Conservation (phyloP, 2,888 invertebrate genomes). For the Meteorus cinctellus region DNA sequence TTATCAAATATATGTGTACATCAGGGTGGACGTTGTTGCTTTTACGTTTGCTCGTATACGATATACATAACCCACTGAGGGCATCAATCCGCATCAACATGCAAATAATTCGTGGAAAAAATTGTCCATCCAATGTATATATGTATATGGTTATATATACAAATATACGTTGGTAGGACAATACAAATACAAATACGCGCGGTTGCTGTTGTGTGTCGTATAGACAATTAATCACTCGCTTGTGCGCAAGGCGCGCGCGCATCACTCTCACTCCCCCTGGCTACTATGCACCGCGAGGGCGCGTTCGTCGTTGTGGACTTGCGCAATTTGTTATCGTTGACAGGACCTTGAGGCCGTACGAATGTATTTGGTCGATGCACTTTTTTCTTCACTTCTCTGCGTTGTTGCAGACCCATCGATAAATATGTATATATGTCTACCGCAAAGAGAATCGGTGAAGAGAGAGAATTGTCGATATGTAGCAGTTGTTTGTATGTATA, state of each 20-base stretch:
- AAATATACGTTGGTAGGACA: background rate
- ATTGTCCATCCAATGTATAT: conserved; percentile 36
- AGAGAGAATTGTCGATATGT: background rate
- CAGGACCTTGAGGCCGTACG: conserved; percentile 53
- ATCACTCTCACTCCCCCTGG: conserved; percentile 48
- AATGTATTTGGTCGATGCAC: conserved; percentile 48
- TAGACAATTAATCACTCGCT: conserved; percentile 67
- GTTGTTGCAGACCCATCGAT: conserved; percentile 43
- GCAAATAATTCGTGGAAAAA: conserved; percentile 67
- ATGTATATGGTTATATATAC: conserved; percentile 12
- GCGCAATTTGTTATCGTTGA: conserved; percentile 71
- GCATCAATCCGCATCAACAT: conserved; percentile 67
- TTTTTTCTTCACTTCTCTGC: conserved; percentile 32
- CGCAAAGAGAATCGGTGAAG: conserved; percentile 3
- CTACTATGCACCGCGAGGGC: conserved; percentile 36
- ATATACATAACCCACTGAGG: conserved; percentile 43
- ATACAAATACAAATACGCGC: background rate
- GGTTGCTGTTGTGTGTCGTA: conserved; percentile 6
- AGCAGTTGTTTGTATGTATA: background rate
- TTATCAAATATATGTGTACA: conserved; percentile 10
- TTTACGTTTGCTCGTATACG: conserved; percentile 18
- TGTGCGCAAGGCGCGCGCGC: conserved; percentile 55
- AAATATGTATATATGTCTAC: conserved; percentile 50
- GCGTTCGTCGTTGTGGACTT: conserved; percentile 59
- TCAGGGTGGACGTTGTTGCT: background rate